Percentiles rank a stretch among this genome's conserved stretches.
Conservation (phyloP, 2,797 vertebrate species). For the Squalus acanthias region DNA sequence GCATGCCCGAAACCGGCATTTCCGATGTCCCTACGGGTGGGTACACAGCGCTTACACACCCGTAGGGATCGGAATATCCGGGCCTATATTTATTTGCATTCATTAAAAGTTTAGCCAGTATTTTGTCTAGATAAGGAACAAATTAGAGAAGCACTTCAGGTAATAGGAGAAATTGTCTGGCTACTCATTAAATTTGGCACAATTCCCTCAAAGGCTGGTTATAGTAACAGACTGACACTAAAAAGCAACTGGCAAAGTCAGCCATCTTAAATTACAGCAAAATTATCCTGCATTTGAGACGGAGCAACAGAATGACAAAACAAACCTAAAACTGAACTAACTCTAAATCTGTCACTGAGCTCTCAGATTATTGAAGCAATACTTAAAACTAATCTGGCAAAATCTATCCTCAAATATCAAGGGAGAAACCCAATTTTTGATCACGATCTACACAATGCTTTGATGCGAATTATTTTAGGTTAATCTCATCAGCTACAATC, state of each 20-base stretch:
- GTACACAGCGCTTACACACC: no score
- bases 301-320: constrained; percentile 17
- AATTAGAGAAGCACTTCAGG: neutral
- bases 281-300: neutral
- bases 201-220: constrained; percentile 3
- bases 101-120: constrained; percentile 3
- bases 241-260: constrained; percentile 24
- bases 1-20: no score
- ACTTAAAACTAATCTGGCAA: neutral
- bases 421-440: neutral
- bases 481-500: neutral
- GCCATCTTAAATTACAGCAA: constrained; percentile 33
- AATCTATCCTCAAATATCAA: neutral
- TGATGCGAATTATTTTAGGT: neutral
- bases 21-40: no score
- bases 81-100: neutral
- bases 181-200: neutral
- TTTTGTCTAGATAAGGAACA: neutral
- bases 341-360: neutral
- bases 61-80: no score
- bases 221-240: neutral
- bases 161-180: neutral
- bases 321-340: neutral
- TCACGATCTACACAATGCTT: neutral
- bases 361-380: neutral